Percentiles rank a stretch among this genome's conserved stretches.
phyloP scores from a whole-genome alignment of 1,140 invertebrate species.

The Monomorium pharaonis region DNA sequence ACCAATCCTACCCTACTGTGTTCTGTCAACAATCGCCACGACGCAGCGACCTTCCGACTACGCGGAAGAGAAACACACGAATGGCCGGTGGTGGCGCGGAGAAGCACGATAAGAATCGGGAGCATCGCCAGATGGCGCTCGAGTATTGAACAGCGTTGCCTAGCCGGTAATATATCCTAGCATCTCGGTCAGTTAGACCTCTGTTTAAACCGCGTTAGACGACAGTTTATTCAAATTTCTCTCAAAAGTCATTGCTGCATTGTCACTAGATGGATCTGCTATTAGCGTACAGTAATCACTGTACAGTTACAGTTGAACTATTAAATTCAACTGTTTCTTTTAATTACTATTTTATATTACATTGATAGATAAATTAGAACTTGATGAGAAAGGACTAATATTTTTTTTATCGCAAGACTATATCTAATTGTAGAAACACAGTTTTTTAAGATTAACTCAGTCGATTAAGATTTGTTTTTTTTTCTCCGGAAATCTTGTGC shows the following conservation, averaged over 20 bases:
- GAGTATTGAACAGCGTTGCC: background rate
- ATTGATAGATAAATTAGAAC: background rate
- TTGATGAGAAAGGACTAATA: background rate
- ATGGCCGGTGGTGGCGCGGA: background rate
- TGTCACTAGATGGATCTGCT: background rate
- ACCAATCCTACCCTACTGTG: background rate
- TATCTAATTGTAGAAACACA: background rate
- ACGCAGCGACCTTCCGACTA: background rate
- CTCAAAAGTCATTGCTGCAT: background rate
- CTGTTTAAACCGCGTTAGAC: background rate
- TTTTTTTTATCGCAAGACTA: background rate
- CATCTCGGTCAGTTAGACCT: background rate
- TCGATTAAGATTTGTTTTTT: background rate
- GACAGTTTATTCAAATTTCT: background rate
- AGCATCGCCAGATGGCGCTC: background rate
- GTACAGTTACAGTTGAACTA: too few species aligned
- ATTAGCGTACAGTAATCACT: too few species aligned
- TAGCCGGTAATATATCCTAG: background rate
- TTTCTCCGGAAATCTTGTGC: background rate
- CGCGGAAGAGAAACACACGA: background rate
- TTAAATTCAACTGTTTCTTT: background rate
- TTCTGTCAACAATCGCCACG: slow-evolving; percentile 38
- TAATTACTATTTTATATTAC: background rate
- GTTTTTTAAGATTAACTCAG: background rate
- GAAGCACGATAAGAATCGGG: background rate